Evolutionary conservation across 1,140 invertebrate genomes (phyloP).

Genomic region (Nephotettix cincticeps): DNA sequence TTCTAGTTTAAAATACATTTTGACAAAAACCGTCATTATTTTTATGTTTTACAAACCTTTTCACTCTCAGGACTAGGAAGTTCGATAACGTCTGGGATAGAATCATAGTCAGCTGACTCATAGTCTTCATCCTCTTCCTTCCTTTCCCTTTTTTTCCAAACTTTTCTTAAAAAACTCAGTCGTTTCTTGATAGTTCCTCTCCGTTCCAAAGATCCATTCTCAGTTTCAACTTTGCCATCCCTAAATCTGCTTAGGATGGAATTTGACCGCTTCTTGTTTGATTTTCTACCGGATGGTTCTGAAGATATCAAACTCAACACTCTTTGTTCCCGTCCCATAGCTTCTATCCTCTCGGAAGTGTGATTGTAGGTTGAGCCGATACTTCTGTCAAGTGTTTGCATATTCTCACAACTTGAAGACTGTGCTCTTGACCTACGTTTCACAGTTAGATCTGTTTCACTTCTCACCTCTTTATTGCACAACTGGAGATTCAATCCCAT

Average conservation of each 20-base stretch:
- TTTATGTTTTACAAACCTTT: conserved; percentile 25
- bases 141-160: conserved; percentile 33
- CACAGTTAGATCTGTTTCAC: conserved; percentile 24
- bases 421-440: conserved; percentile 1
- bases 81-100: conserved; percentile 17
- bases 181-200: conserved; percentile 29
- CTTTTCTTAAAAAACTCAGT: conserved; percentile 34
- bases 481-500: background rate
- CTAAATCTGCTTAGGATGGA: background rate
- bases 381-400: conserved; percentile 1
- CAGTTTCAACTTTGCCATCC: background rate
- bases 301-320: background rate
- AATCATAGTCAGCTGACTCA: conserved; percentile 20
- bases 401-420: conserved; percentile 18
- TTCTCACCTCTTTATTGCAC: conserved; percentile 19
- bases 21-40: too few relatives aligned
- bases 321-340: background rate
- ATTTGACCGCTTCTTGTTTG: conserved; percentile 15
- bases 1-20: too few relatives aligned
- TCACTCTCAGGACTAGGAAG: conserved; percentile 29
- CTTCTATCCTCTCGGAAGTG: background rate
- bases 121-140: conserved; percentile 29
- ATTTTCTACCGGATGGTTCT: background rate
- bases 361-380: background rate
- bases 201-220: conserved; percentile 11